Evolutionary conservation across 2,888 invertebrate species (phyloP), one percentile per base, ranked within the genome.

Genomic region (Lasioglossum zephyrum): DNA sequence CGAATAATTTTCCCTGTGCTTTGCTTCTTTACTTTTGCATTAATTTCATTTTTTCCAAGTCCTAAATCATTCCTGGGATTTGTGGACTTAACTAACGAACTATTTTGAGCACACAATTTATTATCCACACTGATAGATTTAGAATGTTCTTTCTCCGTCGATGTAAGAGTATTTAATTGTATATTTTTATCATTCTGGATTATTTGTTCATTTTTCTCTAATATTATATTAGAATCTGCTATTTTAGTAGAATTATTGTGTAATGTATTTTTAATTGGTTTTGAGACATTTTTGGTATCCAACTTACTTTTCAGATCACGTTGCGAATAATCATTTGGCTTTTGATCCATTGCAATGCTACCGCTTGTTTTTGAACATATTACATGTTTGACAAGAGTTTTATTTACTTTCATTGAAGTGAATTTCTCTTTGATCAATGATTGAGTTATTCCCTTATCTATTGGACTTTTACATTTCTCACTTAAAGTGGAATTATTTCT

Each of bases 1-100:
- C 76, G 85, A 31, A 79, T 77, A 73, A 47, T 82, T 60, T 85
- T 91, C 9, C 74, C 81, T 8, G 74, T 69, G 31, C 53, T 78
- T 69, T 90, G 89, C 73, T 90, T 92, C 53, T 91, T 92, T 9
- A 91, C 82, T 76, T 88, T 92, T 6, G 85, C 74, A 86, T 94
- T 94, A 22, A 93, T 92, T 70, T 93, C 93, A 84, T 94, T 94
- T 72, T 91, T 94, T 47, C 87, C 86, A 41, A 86, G 63, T 47
- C 92, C 93, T 13, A 93, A 31, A 53, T 92, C 92, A 69, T 90
- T 93, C 73, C 85, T 90, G 70, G 77, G 88, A 36, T 74, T 41
- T 9, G 74, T 49, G 9, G 82, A 79, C 31, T 88, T 91, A 16
- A 80, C 75, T 41, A 87, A 79, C 3, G 75, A 22, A 60, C 81